These are phyloP conservation scores for Myotis pilosus DNA, from an alignment of 2,797 vertebrate genomes.

Conservation along the genomic window DNA sequence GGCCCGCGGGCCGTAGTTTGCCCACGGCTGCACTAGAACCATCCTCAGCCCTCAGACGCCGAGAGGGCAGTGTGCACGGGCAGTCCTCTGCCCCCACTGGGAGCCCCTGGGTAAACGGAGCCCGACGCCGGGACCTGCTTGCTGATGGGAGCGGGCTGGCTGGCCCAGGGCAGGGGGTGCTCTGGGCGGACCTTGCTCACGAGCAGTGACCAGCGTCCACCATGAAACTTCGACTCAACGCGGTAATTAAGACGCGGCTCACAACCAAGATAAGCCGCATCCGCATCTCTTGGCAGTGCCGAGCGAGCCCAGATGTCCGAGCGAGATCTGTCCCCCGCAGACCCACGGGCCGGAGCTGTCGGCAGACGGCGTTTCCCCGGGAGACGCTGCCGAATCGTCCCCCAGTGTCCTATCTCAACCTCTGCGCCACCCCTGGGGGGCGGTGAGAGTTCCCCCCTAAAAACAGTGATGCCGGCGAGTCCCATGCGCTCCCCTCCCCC, in stretches of 20 bases:
- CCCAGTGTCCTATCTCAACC: not conserved
- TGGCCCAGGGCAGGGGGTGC: not conserved
- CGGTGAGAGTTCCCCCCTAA: not conserved
- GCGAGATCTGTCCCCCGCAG: not conserved
- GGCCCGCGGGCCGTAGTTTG: too few relatives aligned
- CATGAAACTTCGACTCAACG: not conserved
- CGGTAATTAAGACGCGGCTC: not conserved
- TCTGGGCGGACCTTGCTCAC: not conserved
- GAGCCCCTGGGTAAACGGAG: not conserved
- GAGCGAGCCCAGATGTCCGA: not conserved
- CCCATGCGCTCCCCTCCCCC: not conserved
- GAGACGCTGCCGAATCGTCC: not conserved
- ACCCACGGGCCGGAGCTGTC: not conserved
- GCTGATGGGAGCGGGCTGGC: not conserved
- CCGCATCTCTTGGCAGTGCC: not conserved
- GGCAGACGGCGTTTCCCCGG: not conserved
- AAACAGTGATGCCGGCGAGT: not conserved
- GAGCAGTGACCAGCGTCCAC: not conserved
- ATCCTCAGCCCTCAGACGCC: not conserved
- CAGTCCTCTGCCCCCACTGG: not conserved
- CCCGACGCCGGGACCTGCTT: not conserved
- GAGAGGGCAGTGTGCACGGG: not conserved
- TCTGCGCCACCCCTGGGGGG: not conserved
- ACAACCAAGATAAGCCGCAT: not conserved
- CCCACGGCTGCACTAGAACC: not conserved